These are phyloP conservation scores for Sardinella longiceps DNA, from an alignment of 2,797 vertebrate species.

Conservation along the genomic window DNA sequence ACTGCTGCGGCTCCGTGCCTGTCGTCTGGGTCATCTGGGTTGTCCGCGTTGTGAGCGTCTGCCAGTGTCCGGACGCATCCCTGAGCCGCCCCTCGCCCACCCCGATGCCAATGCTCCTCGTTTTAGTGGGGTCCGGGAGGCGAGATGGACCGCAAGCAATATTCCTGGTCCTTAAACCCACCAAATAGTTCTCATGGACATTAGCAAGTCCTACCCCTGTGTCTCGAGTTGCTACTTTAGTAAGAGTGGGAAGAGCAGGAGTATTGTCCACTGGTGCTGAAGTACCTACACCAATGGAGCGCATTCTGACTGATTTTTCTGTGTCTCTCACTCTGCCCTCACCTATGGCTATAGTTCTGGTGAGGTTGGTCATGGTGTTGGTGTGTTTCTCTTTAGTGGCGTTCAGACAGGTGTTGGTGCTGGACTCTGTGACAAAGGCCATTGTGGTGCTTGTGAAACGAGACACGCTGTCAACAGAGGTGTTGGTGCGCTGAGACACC, in stretches of 20 bases:
- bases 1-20: conserved; percentile 50
- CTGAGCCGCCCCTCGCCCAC: conserved; percentile 75
- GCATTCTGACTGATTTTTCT: conserved; percentile 66
- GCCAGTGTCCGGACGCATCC: conserved; percentile 54
- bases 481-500: conserved; percentile 79
- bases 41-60: conserved; percentile 43
- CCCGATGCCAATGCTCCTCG: conserved; percentile 85
- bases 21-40: conserved; percentile 53
- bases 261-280: conserved; percentile 53
- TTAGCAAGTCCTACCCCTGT: conserved; percentile 84
- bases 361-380: conserved; percentile 74
- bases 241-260: conserved; percentile 26
- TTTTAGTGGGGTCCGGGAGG: conserved; percentile 76
- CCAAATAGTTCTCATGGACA: conserved; percentile 87
- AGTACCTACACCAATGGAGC: conserved; percentile 83
- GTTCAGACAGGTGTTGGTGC: conserved; percentile 80
- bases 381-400: conserved; percentile 85
- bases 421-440: conserved; percentile 71
- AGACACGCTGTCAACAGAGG: conserved; percentile 70
- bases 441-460: conserved; percentile 81
- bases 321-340: conserved; percentile 80
- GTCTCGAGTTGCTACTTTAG: conserved; percentile 82
- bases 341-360: conserved; percentile 82
- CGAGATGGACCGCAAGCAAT: conserved; percentile 89
- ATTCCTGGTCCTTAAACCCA: conserved; percentile 90